Base-by-base conservation (phyloP, 1,140 invertebrate genomes). In the Calycopis cecrops region DNA sequence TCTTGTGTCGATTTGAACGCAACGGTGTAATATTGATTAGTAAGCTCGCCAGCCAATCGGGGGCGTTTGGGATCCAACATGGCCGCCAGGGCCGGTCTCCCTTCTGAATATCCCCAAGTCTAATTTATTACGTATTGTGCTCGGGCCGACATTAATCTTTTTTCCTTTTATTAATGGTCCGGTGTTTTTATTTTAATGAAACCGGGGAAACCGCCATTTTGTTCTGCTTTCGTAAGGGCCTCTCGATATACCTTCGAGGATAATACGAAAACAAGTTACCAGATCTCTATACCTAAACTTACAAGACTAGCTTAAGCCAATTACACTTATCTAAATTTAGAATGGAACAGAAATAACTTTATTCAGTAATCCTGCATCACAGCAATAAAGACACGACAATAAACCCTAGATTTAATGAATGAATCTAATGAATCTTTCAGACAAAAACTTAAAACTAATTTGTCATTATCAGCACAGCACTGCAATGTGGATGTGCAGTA, bases 71-170 rank as follows among this genome's bases (percentile, higher is more conserved):
- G 60, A 56, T 40, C 21, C 66, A 80, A 79, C 28, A 84, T 84
- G 80, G 80, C 79, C 60, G 69, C 64, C 63, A 62, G 73, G 73
- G 73, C 69, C 60, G 65, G 55, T 64, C 64, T 66, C 73, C 71
- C 69, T 68, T 59, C 55, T 59, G 69, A 53, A 76, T 72, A 76
- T 74, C 70, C 66, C 55, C 58, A 66, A 52, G 59, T 71, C 66
- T 79, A 84, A 84, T 84, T 81, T 81, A 84, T 84, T 76, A 84
- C 75, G 71, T 72, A 76, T 81, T 79, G 79, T 83, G 63, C 63
- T 60, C 52, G 17, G 21, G 47, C 66, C 55, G 71, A 76, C 79
- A 83, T 83, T 83, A 79, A 83, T 81, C 79, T 83, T 83, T 80
- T 28, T 76, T 77, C 69, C 71, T 73, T 75, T 79, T 84, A 81